phyloP scores from a whole-genome alignment of 1,140 invertebrate species.

The Drosophila lowei region DNA sequence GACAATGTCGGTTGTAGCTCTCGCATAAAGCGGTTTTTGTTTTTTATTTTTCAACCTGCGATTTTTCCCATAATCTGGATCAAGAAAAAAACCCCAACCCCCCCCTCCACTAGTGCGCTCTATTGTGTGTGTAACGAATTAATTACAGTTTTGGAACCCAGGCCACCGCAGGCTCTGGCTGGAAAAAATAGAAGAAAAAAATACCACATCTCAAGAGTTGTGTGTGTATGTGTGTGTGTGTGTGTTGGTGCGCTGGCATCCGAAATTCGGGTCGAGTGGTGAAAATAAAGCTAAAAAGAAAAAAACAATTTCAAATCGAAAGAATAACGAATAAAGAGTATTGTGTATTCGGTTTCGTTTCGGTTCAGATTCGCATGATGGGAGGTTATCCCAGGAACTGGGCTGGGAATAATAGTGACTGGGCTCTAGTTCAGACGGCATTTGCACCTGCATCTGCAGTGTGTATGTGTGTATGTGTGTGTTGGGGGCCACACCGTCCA shows the following conservation, averaged over 20 bases:
- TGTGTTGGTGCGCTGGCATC: constrained; percentile 49
- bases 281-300: constrained; percentile 65
- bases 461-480: too few relatives aligned
- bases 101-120: background rate
- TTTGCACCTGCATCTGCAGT: too few relatives aligned
- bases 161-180: constrained; percentile 5
- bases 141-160: constrained; percentile 9
- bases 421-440: too few relatives aligned
- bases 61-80: constrained; percentile 8
- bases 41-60: constrained; percentile 51
- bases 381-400: background rate
- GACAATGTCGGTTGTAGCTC: constrained; percentile 66
- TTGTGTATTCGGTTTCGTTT: too few relatives aligned
- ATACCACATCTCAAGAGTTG: constrained; percentile 60
- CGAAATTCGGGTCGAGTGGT: constrained; percentile 74
- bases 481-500: background rate
- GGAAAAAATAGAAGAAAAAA: constrained; percentile 27
- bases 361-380: too few relatives aligned
- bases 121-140: constrained; percentile 16
- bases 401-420: background rate
- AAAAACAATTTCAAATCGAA: constrained; percentile 30
- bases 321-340: constrained; percentile 33
- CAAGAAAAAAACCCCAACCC: constrained; percentile 9
- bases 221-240: constrained; percentile 21
- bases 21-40: constrained; percentile 61